Evolutionary conservation across 2,113 vertebrate species (phyloP), one percentile per base, ranked within the genome.

Genomic region (Salvator merianae): DNA sequence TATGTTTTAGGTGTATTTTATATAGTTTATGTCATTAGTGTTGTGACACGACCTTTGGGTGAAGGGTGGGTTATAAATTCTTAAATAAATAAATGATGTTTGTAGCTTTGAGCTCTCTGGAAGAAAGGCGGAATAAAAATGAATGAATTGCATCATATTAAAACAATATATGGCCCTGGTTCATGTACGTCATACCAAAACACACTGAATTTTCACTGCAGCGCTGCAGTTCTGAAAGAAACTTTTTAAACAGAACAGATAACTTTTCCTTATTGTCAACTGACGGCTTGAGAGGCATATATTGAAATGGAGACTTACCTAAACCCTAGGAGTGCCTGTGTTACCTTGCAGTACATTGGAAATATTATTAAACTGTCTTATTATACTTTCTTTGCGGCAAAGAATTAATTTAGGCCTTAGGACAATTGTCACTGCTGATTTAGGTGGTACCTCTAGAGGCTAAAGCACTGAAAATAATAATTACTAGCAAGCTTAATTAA

Each of bases 401-500:
- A 68, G 50, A 55, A 81, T 86, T 59, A 28, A 68, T 55, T 30
- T 40, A 63, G 32, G 30, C 69, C 69, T 73, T 36, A 81, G 78
- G 43, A 80, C 32, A 34, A 32, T 38, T 18, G 36, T 20, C n/a
- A 24, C 20, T 14, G 30, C 5, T 26, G 72, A 75, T 70, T 38
- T 22, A 38, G 69, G 47, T 4, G 22, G 34, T 5, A 24, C 78
- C 65, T 50, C 28, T 40, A n/a, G 53, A 22, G 22, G 5, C 22
- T 20, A 28, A 22, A 7, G 22, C 28, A 6, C n/a, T 34, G 72
- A 36, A 81, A 81, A 59, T 59, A 65, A 74, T 80, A 55, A 85
- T 74, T 85, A 69, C 22, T 75, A 62, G 63, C 9, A 86, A 24
- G 47, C 59, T 70, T 81, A 81, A 86, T 86, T 69, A 59, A 68